These are phyloP conservation scores for Apamea monoglypha DNA, from an alignment of 2,888 invertebrate species.

Conservation along the genomic window DNA sequence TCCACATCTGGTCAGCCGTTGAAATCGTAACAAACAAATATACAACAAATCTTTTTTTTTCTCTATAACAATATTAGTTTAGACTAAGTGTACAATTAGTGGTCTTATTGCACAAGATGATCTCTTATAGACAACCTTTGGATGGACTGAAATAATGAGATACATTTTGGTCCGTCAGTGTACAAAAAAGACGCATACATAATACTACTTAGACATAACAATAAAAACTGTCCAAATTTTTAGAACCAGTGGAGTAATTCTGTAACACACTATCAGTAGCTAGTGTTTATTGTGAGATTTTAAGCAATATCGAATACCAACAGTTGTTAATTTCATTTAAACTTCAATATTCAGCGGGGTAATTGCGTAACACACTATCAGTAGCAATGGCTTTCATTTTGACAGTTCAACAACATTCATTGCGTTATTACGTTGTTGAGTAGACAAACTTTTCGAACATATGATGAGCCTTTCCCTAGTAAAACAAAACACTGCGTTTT, in stretches of 20 bases:
- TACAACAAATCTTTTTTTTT: too few relatives aligned
- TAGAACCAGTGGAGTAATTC: not conserved
- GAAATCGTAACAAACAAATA: too few relatives aligned
- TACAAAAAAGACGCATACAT: not conserved
- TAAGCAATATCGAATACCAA: too few relatives aligned
- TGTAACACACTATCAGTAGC: not conserved
- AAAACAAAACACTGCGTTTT: not conserved
- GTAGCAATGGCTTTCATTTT: not conserved
- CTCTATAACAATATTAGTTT: too few relatives aligned
- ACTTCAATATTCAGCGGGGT: too few relatives aligned
- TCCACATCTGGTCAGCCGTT: not conserved
- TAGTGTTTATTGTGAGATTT: too few relatives aligned
- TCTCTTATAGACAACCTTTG: not conserved
- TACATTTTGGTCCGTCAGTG: not conserved
- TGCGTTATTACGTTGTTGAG: not conserved
- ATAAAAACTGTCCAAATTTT: not conserved
- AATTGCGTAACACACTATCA: not conserved
- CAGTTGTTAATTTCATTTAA: too few relatives aligned
- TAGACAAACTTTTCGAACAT: not conserved
- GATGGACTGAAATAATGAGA: not conserved
- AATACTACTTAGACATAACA: not conserved
- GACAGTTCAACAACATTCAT: not conserved
- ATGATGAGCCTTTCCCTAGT: not conserved
- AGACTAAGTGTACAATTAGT: not conserved
- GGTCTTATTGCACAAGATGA: not conserved